Base-by-base conservation (phyloP, 2,797 vertebrate genomes). In the Paratrypauchen microcephalus region DNA sequence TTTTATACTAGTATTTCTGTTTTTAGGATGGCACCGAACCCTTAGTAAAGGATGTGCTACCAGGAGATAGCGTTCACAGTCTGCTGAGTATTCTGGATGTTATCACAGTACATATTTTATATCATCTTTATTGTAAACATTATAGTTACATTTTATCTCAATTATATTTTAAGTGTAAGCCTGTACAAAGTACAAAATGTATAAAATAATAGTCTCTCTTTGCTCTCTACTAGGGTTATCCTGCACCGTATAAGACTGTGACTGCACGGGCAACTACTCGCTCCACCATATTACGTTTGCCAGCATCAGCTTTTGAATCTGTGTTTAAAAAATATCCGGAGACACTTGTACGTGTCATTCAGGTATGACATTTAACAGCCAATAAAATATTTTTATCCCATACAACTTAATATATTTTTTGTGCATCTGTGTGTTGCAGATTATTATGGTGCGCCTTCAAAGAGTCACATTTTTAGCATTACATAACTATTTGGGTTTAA, bases 391-490 rank as follows among this genome's bases (percentile, higher is more conserved):
- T 63, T 63, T 45, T 12, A 47, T 70, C 28, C 19, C 59, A 21
- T 36, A 21, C 24, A 32, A 7, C 18, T 60, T 23, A 66, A 16
- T 57, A 56, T 23, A 66, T 69, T 69, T n/a, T 30, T 30, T 68
- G 69, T 82, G 5, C 15, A 13, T 45, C 12, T 69, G 71, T 81
- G 41, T 72, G 61, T 88, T 87, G 24, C 74, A 99, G 96, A 98
- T 99, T 81, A 98, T 98, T 89, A 98, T 98, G 96, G 96, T 99
- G 60, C 93, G 95, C 56, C 95, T 98, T 59, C 97, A 99, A 90
- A 94, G 96, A 81, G 97, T 98, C 87, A 98, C 97, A 0, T 97
- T 98, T 83, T 86, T 98, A 68, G 96, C 97, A 0, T 83, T 99
- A 28, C 96, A 98, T 89, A 95, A 97, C 92, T 95, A 98, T 91